Evolutionary conservation across 1,140 invertebrate species (phyloP).

Genomic region (Saxidomus purpurata): DNA sequence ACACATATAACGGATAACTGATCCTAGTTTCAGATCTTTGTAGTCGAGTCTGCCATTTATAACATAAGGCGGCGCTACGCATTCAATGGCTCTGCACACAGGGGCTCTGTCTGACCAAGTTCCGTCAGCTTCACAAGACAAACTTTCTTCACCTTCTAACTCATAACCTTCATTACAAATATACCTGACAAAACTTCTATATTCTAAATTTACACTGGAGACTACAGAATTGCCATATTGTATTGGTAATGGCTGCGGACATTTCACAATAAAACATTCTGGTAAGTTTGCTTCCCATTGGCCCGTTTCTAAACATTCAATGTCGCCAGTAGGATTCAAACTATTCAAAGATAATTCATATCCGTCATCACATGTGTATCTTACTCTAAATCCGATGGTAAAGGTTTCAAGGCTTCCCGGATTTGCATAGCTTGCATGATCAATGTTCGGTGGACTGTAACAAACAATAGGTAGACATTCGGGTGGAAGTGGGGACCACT

Average conservation of each 20-base stretch:
- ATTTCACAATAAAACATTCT: slow-evolving; percentile 73
- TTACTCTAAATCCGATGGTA: slow-evolving; percentile 76
- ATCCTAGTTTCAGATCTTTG: slow-evolving; percentile 76
- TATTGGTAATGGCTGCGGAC: slow-evolving; percentile 74
- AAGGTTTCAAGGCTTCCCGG: slow-evolving; percentile 63
- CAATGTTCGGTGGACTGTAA: slow-evolving; percentile 39
- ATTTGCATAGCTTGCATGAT: slow-evolving; percentile 18
- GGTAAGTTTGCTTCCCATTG: slow-evolving; percentile 79
- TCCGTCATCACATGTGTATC: slow-evolving; percentile 81
- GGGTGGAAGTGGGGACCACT: slow-evolving; percentile 90
- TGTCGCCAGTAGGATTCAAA: slow-evolving; percentile 68
- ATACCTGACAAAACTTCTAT: slow-evolving; percentile 49
- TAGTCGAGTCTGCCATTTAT: slow-evolving; percentile 74
- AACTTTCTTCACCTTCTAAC: slow-evolving; percentile 86
- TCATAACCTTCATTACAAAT: slow-evolving; percentile 91
- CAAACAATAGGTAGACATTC: slow-evolving; percentile 44
- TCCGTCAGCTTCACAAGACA: slow-evolving; percentile 70
- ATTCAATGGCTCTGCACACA: slow-evolving; percentile 77
- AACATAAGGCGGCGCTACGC: slow-evolving; percentile 65
- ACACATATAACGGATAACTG: slow-evolving; percentile 76
- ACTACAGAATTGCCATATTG: slow-evolving; percentile 60
- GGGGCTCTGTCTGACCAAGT: slow-evolving; percentile 76
- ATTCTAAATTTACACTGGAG: slow-evolving; percentile 46
- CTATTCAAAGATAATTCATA: slow-evolving; percentile 73
- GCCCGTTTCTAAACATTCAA: slow-evolving; percentile 77